Evolutionary conservation across 2,888 invertebrate species (phyloP), one percentile per base, ranked within the genome.

Genomic region (Morpho deidamia): DNA sequence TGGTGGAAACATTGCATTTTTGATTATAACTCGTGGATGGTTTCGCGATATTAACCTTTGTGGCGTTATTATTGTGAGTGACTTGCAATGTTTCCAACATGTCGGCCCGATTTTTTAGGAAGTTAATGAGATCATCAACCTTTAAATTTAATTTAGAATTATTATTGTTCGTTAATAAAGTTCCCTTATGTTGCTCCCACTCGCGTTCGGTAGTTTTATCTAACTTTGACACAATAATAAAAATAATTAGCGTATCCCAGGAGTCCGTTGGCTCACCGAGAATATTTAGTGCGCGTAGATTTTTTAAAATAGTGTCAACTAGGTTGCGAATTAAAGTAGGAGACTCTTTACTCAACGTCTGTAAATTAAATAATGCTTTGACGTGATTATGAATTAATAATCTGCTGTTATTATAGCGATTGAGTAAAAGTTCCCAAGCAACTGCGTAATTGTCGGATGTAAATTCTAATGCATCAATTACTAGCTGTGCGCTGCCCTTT

Each of bases 341-440:
- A 1, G 60, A 58, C 48, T 61, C 59, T 35, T 57, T 58, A 39
- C 11, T 45, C 9, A 60, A 8, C 1, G 45, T 12, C 12, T 42
- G 47, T n/a, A 50, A 37, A 34, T 38, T 44, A 57, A 65, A 65
- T 12, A 64, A 44, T 2, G 62, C 39, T 32, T 59, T 56, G 1
- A 44, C 53, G 12, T 52, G 55, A 11, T 53, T 53, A 8, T 59
- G 53, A 3, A 56, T 42, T 8, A 58, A 11, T 7, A 55, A 43
- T 8, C 51, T 44, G 33, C 14, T 47, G 7, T 48, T 48, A 33
- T 48, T 40, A 34, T 33, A 48, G 23, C 41, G 12, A 33, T 33
- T 41, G 7, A 32, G 10, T 11, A 40, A 12, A n/a, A 48, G 7
- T 23, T 48, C 40, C 23, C 42, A 42, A 10, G 48, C 40, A 1